A percentile compares a stretch with the other conserved stretches of the same genome.
Conservation (phyloP, 64 coral and sea anemone genomes). For the Catalaphyllia jardinei region DNA sequence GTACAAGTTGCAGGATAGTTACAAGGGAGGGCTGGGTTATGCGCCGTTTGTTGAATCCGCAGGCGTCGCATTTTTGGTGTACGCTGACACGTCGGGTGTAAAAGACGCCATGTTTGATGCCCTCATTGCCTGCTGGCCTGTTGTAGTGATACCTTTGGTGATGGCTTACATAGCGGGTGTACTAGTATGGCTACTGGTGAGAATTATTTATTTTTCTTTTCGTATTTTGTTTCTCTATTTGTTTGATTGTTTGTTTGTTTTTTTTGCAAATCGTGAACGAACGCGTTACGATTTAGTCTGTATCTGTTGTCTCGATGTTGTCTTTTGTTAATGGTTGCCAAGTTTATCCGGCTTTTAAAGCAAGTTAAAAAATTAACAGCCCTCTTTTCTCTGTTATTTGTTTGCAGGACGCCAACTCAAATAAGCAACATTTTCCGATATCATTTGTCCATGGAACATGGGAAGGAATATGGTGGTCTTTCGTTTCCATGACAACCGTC, state of each 20-base stretch:
- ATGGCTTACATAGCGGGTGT: conserved; percentile 81
- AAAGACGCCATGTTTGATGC: conserved; percentile 52
- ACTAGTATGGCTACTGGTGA: conserved; percentile 74
- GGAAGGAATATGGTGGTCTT: conserved; percentile 61
- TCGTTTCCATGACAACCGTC: conserved; percentile 57
- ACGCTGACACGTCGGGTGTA: conserved; percentile 17
- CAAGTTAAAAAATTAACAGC: too few species aligned
- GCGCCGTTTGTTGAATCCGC: conserved; percentile 67
- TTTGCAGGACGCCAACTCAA: conserved; percentile 18
- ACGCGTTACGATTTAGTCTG: too few species aligned
- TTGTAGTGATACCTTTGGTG: conserved; percentile 49
- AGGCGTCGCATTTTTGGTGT: conserved; percentile 61
- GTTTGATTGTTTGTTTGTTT: too few species aligned
- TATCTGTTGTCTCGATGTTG: too few species aligned
- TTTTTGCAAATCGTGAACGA: too few species aligned
- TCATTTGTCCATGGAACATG: conserved; percentile 39
- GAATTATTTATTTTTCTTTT: background rate
- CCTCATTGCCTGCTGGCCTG: conserved; percentile 64
- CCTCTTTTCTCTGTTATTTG: background rate
- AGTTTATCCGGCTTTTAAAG: too few species aligned
- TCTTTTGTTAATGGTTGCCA: too few species aligned
- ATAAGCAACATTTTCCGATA: conserved; percentile 12
- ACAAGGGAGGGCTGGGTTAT: conserved; percentile 61
- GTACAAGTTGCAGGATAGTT: conserved; percentile 53
- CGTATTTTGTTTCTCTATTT: too few species aligned